These are phyloP conservation scores for Nomada hirtipes DNA, from an alignment of 2,888 invertebrate genomes.

Conservation along the genomic window DNA sequence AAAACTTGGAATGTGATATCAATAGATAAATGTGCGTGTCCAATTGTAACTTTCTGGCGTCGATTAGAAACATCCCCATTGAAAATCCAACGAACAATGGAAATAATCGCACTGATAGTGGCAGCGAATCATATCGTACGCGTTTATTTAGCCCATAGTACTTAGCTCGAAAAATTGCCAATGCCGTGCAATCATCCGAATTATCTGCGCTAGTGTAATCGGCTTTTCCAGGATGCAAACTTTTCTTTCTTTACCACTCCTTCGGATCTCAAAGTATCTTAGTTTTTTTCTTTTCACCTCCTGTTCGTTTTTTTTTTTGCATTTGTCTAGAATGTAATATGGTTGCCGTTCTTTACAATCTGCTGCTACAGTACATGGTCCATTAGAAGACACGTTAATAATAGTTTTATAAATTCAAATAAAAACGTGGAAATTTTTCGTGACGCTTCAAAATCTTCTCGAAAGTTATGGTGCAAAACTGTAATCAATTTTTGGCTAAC, in stretches of 20 bases:
- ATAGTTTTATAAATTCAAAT: not conserved
- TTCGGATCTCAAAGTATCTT: not conserved
- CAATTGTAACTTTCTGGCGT: not conserved
- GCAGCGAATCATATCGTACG: not conserved
- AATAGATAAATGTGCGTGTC: constrained; percentile 8
- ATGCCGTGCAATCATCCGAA: constrained; percentile 47
- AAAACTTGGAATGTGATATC: constrained; percentile 48
- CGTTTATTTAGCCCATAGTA: constrained; percentile 26
- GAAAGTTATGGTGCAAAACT: not conserved
- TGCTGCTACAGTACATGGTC: too few relatives aligned
- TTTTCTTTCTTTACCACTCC: too few relatives aligned
- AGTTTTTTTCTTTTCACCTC: not conserved
- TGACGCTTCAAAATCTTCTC: not conserved
- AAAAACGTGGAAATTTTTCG: not conserved
- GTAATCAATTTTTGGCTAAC: not conserved
- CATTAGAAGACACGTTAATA: too few relatives aligned
- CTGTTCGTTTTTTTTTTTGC: not conserved
- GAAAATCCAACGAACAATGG: not conserved
- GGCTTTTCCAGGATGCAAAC: not conserved
- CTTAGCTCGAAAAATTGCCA: constrained; percentile 29
- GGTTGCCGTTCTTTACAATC: too few relatives aligned
- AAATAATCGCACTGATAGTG: not conserved
- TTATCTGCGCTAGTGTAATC: constrained; percentile 19
- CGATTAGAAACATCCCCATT: not conserved
- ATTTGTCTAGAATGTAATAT: not conserved